Percentiles rank a stretch among this genome's conserved stretches.
These are phyloP conservation scores for Platerodrilus igneus DNA, from an alignment of 2,888 invertebrate species.

Conservation along the genomic window DNA sequence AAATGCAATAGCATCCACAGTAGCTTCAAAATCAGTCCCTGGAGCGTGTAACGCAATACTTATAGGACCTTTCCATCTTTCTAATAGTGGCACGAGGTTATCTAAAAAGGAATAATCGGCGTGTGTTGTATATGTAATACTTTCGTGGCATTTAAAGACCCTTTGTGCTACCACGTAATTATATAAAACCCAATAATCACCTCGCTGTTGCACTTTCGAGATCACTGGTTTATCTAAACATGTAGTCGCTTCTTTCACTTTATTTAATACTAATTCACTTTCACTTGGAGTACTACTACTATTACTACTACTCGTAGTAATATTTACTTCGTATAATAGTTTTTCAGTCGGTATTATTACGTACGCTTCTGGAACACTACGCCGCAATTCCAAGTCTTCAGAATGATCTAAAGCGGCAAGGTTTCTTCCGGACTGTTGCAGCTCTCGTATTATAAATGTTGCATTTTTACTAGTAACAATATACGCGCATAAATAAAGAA, in stretches of 20 bases:
- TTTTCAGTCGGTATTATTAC: constrained; percentile 10
- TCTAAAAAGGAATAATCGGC: constrained; percentile 88
- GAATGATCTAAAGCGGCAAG: constrained; percentile 43
- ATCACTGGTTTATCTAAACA: constrained; percentile 44
- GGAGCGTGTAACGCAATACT: constrained; percentile 86
- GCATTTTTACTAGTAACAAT: constrained; percentile 38
- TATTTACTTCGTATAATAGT: constrained; percentile 5
- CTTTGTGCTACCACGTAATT: constrained; percentile 74
- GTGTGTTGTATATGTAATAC: constrained; percentile 87
- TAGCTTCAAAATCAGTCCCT: constrained; percentile 72
- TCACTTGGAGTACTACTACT: constrained; percentile 8
- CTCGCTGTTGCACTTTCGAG: constrained; percentile 45
- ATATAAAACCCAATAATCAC: constrained; percentile 78
- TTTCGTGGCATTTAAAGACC: constrained; percentile 70
- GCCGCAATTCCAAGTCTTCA: constrained; percentile 8
- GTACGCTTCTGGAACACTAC: constrained; percentile 11
- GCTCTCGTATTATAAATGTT: constrained; percentile 37
- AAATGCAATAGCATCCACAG: constrained; percentile 75
- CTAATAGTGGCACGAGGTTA: constrained; percentile 78
- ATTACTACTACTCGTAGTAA: not conserved
- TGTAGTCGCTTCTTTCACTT: constrained; percentile 39
- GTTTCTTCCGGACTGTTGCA: constrained; percentile 48
- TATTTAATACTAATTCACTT: constrained; percentile 30
- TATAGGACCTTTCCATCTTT: constrained; percentile 83
- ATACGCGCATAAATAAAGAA: constrained; percentile 40